A percentile compares a stretch with the other conserved stretches of the same genome.
These are phyloP conservation scores for Lethenteron reissneri DNA, from an alignment of 2,113 vertebrate species.

Conservation along the genomic window DNA sequence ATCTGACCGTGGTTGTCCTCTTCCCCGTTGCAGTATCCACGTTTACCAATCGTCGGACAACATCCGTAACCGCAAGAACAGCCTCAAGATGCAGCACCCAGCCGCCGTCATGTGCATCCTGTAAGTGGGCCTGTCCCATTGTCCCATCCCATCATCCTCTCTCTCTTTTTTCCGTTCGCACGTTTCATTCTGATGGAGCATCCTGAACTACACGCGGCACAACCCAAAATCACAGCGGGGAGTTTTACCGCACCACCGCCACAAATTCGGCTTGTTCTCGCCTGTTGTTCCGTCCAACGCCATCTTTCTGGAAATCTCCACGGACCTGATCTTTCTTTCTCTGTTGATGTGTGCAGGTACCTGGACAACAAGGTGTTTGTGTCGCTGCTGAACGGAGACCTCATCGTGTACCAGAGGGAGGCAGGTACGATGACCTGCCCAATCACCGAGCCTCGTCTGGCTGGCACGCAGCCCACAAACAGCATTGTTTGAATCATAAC, in stretches of 20 bases:
- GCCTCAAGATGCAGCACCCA: constrained; percentile 87
- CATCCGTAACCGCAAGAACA: constrained; percentile 93
- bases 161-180: background rate
- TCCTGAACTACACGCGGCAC: too few species aligned
- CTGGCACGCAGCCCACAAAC: too few species aligned
- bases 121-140: constrained; percentile 28
- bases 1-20: background rate
- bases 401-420: constrained; percentile 78
- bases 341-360: constrained; percentile 28
- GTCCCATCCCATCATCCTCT: background rate
- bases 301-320: too few species aligned
- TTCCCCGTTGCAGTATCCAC: constrained; percentile 40
- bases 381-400: constrained; percentile 71
- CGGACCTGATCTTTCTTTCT: too few species aligned
- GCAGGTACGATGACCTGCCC: constrained; percentile 32
- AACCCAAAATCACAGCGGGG: too few species aligned
- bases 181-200: too few species aligned
- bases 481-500: too few species aligned
- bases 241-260: too few species aligned
- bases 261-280: too few species aligned
- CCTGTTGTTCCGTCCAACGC: too few species aligned
- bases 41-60: constrained; percentile 97
- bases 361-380: constrained; percentile 93
- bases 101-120: constrained; percentile 69
- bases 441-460: too few species aligned